phyloP scores from a whole-genome alignment of 2,888 invertebrate species.

The Magallana nippona region DNA sequence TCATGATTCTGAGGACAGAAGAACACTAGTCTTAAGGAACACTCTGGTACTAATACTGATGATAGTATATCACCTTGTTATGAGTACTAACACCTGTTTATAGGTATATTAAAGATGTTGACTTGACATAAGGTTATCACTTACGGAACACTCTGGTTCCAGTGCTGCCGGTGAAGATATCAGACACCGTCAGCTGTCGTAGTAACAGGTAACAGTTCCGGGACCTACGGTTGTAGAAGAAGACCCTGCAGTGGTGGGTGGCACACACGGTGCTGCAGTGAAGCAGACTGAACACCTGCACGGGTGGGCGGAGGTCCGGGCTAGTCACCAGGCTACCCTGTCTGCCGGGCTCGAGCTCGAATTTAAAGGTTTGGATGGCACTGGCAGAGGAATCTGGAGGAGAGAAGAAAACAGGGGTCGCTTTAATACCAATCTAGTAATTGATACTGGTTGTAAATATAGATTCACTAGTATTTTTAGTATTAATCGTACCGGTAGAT shows the following conservation, averaged over 20 bases:
- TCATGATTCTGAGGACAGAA: too few species aligned
- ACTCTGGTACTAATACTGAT: too few species aligned
- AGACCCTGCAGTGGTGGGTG: not conserved
- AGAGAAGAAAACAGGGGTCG: not conserved
- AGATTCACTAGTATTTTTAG: too few species aligned
- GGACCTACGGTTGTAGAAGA: not conserved
- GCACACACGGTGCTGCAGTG: not conserved
- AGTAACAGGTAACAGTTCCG: not conserved
- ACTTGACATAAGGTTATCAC: not conserved
- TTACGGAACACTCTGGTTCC: not conserved
- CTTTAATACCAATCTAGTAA: too few species aligned
- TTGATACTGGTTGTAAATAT: too few species aligned
- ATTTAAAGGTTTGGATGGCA: not conserved
- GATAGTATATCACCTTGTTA: not conserved
- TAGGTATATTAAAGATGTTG: not conserved
- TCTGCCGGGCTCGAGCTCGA: not conserved
- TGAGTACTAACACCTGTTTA: not conserved
- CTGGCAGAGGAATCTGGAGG: not conserved
- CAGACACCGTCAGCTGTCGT: not conserved
- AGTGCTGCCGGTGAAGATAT: not conserved
- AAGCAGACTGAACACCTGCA: not conserved
- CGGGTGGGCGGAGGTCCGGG: not conserved
- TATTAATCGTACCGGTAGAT: too few species aligned
- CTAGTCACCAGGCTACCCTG: not conserved
- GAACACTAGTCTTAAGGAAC: too few species aligned